phyloP scores from a whole-genome alignment of 2,113 vertebrate species.

The Solea solea region DNA sequence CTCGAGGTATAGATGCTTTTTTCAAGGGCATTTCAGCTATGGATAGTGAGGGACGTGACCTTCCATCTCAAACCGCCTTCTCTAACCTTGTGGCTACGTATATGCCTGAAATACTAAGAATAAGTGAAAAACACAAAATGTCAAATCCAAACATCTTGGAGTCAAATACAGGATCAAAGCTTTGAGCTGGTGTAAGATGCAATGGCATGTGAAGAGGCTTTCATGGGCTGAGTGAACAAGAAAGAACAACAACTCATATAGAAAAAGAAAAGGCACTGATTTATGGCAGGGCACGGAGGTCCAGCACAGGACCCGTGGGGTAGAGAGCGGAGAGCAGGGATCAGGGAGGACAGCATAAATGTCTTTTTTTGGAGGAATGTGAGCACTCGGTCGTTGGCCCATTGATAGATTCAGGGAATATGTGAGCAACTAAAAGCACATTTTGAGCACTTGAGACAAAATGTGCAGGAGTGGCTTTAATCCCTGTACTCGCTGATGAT shows the following conservation, averaged over 20 bases:
- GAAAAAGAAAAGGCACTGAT: neutral
- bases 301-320: neutral
- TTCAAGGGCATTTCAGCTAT: neutral
- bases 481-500: neutral
- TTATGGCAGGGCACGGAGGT: neutral
- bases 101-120: too few relatives aligned
- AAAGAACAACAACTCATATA: neutral
- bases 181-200: neutral
- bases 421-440: neutral
- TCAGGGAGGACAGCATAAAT: neutral
- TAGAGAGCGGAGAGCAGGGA: neutral
- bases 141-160: neutral
- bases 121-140: neutral
- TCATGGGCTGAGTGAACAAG: neutral
- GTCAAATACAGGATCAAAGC: slow-evolving; percentile 11
- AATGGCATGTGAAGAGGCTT: too few relatives aligned
- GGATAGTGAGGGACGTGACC: neutral
- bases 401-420: neutral
- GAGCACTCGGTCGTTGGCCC: neutral
- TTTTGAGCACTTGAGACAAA: neutral
- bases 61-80: neutral
- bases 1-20: too few relatives aligned
- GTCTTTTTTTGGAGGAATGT: neutral
- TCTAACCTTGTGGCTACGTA: neutral
- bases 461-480: neutral